Evolutionary conservation across 2,888 invertebrate species (phyloP), one percentile per base, ranked within the genome.

Genomic region (Drosophila phalerata): DNA sequence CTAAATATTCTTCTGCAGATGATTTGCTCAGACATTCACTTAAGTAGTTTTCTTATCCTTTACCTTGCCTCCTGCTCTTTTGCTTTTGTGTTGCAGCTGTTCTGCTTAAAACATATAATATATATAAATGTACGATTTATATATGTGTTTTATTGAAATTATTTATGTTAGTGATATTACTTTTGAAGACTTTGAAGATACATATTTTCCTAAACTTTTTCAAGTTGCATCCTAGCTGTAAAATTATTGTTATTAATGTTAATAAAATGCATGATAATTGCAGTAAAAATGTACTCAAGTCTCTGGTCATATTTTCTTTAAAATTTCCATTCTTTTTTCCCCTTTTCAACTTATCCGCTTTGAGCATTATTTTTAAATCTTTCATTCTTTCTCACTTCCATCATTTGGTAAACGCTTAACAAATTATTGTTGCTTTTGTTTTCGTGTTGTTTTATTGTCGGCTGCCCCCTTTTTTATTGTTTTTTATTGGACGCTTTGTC

Each of bases 401-500:
- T 56, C 69, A 52, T 57, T 69, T 56, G 37, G 32, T 56, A 60
- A 73, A 63, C 69, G 73, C 68, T 81, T 77, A 60, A 74, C 73
- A 79, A 79, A 77, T 79, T 79, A 66, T 51, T 74, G 67, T 67
- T 72, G 62, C 51, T 60, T 78, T 32, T 60, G 47, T 60, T 47
- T 65, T 37, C 34, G 32, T 55, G n/a, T 11, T 52, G 10, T 63
- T 56, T 64, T 65, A 66, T 75, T 64, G 47, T n/a, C 9, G 43
- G 15, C n/a, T 15, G 38, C 32, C 52, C 48, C 43, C 40, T 43
- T 55, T 70, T 66, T 75, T 81, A 42, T 57, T 85, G 74, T 70
- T 73, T 79, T 81, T 83, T 85, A 78, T 79, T 70, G 68, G 71
- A 61, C 63, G 75, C 69, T 83, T 81, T 84, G 81, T 81, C 85